Evolutionary conservation across 2,113 vertebrate species (phyloP), one percentile per base, ranked within the genome.

Genomic region (Glaucidium brasilianum): DNA sequence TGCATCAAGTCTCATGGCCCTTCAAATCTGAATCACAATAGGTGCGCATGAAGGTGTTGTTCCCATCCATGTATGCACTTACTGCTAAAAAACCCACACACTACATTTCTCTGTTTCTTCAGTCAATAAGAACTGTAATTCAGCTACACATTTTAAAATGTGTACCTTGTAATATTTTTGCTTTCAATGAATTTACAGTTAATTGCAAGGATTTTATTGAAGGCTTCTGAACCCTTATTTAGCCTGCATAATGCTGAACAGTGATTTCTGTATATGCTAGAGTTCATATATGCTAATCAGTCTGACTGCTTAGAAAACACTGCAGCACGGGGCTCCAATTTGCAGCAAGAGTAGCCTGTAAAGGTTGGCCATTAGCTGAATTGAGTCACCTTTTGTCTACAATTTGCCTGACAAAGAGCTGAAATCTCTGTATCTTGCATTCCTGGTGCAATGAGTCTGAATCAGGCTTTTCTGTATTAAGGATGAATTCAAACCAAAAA

Each of bases 151-250:
- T 87, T 95, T 91, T 68, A 75, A 94, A 94, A 87, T 64, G 22
- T 2, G 0, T 79, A 49, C 30, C 23, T 68, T 45, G 34, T 78
- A 72, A 52, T 64, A 64, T 68, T 91, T 88, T 85, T 87, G 32
- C 72, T 95, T 96, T 41, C 53, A 62, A 3, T 92, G 35, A 92
- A 76, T 87, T 97, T 91, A 56, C 69, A 64, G 56, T 81, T 82
- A 91, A 91, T 73, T 79, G 62, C 49, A 73, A 85, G 66, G 53
- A 60, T 74, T 91, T 55, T 71, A 79, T 76, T 75, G 6, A 91
- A 87, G 32, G 29, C 30, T 94, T 85, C 73, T 85, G 69, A 76
- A 58, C 53, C 32, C 34, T 66, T 81, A 43, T 82, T 84, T 89
- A 88, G 80, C 56, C 37, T 72, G 52, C 32, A 15, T 25, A 62